These are phyloP conservation scores for Harpagoxenus sublaevis DNA, from an alignment of 2,888 invertebrate genomes.

Conservation along the genomic window DNA sequence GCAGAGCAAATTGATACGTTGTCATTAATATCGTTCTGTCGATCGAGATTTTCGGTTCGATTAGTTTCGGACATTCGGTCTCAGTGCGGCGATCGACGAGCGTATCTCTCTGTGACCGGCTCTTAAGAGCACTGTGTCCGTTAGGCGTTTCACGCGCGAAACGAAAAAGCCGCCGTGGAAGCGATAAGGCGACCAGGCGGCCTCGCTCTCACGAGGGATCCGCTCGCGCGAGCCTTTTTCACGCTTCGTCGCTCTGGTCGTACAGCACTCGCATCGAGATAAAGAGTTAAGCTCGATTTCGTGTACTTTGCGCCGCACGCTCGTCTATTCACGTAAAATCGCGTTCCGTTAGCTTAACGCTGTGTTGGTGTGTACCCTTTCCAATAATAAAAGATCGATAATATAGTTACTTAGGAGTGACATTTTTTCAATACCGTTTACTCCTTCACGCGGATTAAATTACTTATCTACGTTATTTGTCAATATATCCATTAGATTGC, in stretches of 20 bases:
- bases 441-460: not conserved
- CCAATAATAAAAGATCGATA: not conserved
- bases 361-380: not conserved
- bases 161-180: slow-evolving; percentile 75
- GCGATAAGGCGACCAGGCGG: slow-evolving; percentile 68
- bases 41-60: slow-evolving; percentile 58
- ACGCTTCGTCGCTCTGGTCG: slow-evolving; percentile 76
- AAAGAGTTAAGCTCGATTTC: slow-evolving; percentile 76
- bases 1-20: slow-evolving; percentile 39
- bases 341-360: not conserved
- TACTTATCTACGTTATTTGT: not conserved
- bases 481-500: not conserved
- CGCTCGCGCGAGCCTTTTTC: slow-evolving; percentile 77
- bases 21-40: slow-evolving; percentile 52
- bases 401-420: slow-evolving; percentile 8
- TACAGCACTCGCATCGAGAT: slow-evolving; percentile 74
- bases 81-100: slow-evolving; percentile 58
- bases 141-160: slow-evolving; percentile 70
- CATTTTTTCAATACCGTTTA: not conserved
- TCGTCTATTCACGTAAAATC: not conserved
- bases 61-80: slow-evolving; percentile 53
- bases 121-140: slow-evolving; percentile 59
- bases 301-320: slow-evolving; percentile 62
- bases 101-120: slow-evolving; percentile 58
- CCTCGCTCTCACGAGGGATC: slow-evolving; percentile 71